A percentile compares a stretch with the other conserved stretches of the same genome.
phyloP scores from a whole-genome alignment of 1,140 invertebrate species.

The Cardiocondyla obscurior region DNA sequence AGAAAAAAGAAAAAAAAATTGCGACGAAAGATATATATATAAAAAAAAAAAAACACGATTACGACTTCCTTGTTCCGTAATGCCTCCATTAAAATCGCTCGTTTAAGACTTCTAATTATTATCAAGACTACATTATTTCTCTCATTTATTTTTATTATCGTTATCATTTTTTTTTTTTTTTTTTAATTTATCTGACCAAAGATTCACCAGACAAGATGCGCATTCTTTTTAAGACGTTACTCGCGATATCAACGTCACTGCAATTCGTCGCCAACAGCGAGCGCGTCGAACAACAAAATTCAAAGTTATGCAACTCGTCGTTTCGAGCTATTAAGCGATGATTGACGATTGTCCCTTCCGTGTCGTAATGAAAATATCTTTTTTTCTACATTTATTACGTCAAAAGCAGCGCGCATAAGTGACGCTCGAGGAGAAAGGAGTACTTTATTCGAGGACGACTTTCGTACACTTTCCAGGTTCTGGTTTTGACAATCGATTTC shows the following conservation, averaged over 20 bases:
- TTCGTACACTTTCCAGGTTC: not conserved
- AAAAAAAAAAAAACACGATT: not conserved
- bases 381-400: not conserved
- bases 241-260: too few relatives aligned
- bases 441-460: not conserved
- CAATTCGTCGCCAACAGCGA: not conserved
- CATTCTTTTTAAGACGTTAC: not conserved
- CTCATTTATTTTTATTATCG: not conserved
- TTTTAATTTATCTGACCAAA: not conserved
- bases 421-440: slow-evolving; percentile 1
- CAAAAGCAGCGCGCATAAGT: not conserved
- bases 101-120: slow-evolving; percentile 23
- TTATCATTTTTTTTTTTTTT: not conserved
- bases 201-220: not conserved
- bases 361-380: not conserved
- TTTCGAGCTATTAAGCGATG: not conserved
- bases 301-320: not conserved
- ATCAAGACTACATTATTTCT: not conserved
- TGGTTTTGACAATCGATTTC: slow-evolving; percentile 21
- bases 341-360: not conserved
- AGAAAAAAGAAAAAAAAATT: not conserved
- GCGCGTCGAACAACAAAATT: not conserved
- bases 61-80: slow-evolving; percentile 12
- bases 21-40: not conserved
- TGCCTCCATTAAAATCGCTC: not conserved